Base-by-base conservation (phyloP, 2,797 vertebrate species). In the Sebastes ruberrimus region DNA sequence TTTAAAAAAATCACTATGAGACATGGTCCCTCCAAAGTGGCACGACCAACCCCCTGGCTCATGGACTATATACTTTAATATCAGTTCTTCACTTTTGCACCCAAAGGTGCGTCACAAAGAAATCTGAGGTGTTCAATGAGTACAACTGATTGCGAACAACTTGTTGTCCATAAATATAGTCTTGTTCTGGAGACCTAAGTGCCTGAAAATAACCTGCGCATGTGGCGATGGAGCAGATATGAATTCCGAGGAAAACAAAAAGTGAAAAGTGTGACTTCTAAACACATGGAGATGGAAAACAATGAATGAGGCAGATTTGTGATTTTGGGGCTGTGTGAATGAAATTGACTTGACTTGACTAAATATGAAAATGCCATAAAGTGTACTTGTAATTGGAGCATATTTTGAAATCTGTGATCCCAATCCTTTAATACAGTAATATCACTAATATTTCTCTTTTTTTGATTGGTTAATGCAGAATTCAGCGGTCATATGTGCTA, bases 381-480 rank as follows among this genome's bases (percentile, higher is more conserved):
- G 5, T 75, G 25, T 52, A 33, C 8, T 42, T 74, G 18, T 53
- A 68, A 60, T 60, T 22, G 0, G 2, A 55, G 23, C 66, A 61
- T 55, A 46, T 67, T 75, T 64, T 23, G 3, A 76, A 81, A 75
- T 68, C 52, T 3, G 2, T 28, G n/a, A 59, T 35, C n/a, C 30
- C 20, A 56, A 61, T 69, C 71, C 53, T 72, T 62, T 73, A 76
- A 61, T 71, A 5, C 49, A 16, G 16, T 71, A 62, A 53, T 79
- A 25, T 69, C 72, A 65, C 20, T 52, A 28, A 32, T 33, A 74
- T 70, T 61, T 56, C 25, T 55, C n/a, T 8, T 8, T 73, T 46
- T 81, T 35, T 81, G 25, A 76, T 68, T 74, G 85, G 74, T 68
- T 59, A 28, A 55, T 55, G 23, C 55, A 74, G 22, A 70, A 60